Base-by-base conservation (phyloP, 2,797 vertebrate species). In the Oreochromis grahami region DNA sequence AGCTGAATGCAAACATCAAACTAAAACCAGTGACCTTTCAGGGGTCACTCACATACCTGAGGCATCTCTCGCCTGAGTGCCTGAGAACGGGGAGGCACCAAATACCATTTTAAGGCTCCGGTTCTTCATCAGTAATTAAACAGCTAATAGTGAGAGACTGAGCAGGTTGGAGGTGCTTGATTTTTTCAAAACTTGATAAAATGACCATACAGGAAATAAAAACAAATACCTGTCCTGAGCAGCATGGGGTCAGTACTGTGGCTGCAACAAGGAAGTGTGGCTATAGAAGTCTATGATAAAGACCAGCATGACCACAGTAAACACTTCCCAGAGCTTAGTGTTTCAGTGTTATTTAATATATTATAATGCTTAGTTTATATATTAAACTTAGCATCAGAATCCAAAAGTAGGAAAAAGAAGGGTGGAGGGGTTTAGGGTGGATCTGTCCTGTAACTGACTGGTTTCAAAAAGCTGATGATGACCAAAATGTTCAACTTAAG, bases 71-170 rank as follows among this genome's bases (percentile, higher is more conserved):
- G 34, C 60, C 12, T 38, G 34, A 38, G 60, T 45, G 13, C 38
- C 41, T 72, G 68, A 72, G 41, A 48, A 19, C 9, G 0, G 15
- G 0, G 6, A 1, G 0, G 41, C 43, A 0, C 43, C 2, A 0
- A 45, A 48, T 48, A 29, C 21, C 1, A 24, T 26, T 15, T 48
- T 45, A 48, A 48, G 14, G 6, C 41, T 72, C 15, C 1, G 4
- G 24, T 17, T 29, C 68, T 48, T 72, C 24, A 72, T 29, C 43
- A 48, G 15, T 19, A 12, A 72, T 72, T 29, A 48, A 63, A 29
- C 24, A 29, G 24, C 14, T 0, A 12, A 72, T 10, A 43, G 38
- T 1, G 65, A 70, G 14, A 9, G 41, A 11, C 14, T 2, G 38
- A 26, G 65, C 38, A 70, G 38, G 21, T 6, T 3, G 38, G 65